Evolutionary conservation across 2,113 vertebrate genomes (phyloP), one percentile per base, ranked within the genome.

Genomic region (Silurus asotus): DNA sequence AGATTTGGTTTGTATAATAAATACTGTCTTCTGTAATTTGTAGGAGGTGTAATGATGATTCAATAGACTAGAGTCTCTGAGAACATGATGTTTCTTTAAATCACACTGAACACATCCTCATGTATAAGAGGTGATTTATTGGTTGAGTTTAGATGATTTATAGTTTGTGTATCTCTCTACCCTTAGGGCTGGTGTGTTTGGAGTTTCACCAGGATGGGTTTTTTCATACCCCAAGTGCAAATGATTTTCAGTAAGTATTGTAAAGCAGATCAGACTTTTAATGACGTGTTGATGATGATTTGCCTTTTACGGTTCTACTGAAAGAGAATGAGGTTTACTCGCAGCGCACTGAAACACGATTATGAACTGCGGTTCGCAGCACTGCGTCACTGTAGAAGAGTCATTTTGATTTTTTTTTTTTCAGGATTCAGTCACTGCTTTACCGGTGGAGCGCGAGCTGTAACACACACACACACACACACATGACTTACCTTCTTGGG

Each of bases 261-360:
- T 28, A 11, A 10, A 17, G 8, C 14, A 0, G 1, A 13, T 19
- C 4, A 56, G 9, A 2, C 9, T 74, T 56, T 14, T 11, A 1
- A 2, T 84, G 14, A 45, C 55, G 82, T 88, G 84, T 91, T 87
- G 2, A 88, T 92, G 90, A 92, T 91, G 88, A 92, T 6, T 77
- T 89, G 67, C 49, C 19, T 70, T 85, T 82, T 86, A 87, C 23
- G 88, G 89, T 91, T 89, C 76, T 9, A 67, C 91, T 90, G 90
- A 92, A 72, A 58, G 20, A 0, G 58, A 69, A 84, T 91, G 88
- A 91, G 75, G 90, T 81, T 85, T 83, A 61, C 90, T 90, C 88
- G 90, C 89, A 90, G 89, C 90, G 90, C 91, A 89, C 90, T 92
- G 91, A 92, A 89, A 90, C 85, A 56, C 76, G 64, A 37, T 37